Evolutionary conservation across 2,888 invertebrate genomes (phyloP), one percentile per base, ranked within the genome.

Genomic region (Rhodophaea formosa): DNA sequence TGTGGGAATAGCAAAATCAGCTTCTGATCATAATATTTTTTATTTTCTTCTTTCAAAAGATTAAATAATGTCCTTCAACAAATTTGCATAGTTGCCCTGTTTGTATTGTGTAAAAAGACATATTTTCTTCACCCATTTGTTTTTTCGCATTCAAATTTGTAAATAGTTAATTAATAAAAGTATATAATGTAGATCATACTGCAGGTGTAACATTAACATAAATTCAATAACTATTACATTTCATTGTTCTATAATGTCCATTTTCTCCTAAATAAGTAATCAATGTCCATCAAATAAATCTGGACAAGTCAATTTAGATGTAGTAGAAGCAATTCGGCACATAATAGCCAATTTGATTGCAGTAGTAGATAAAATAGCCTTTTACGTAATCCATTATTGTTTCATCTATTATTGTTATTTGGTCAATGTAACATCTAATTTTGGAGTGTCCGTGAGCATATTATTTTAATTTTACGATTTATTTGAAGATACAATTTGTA

Each of bases 311-410:
- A 35, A 51, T 51, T 51, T 35, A 51, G 51, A 51, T 51, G 1
- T 2, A 16, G 35, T 35, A 14, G 15, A 23, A 23, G n/a, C 23
- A 23, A 23, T 23, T 46, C 23, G 12, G 23, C n/a, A 46, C 2
- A 15, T 45, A 51, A 51, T 51, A 51, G 16, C 10, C 35, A 51
- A 51, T 51, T 16, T 16, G 51, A 51, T 51, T 8, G 15, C 12
- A 32, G 16, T 51, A 51, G 12, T 15, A 51, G 51, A 51, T 51
- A 51, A 32, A 32, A 51, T 16, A 12, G 12, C 8, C 15, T 16
- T 46, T 46, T 46, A 16, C 46, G 17, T 46, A 46, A 46, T 46
- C 17, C 17, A 17, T 17, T 17, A n/a, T 39, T n/a, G 12, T n/a
- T 39, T n/a, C 3, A 8, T 39, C 39, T 39, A 10, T 35, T 35